phyloP scores from a whole-genome alignment of 92 coral and sea anemone species.

The Phymanthus crucifer region DNA sequence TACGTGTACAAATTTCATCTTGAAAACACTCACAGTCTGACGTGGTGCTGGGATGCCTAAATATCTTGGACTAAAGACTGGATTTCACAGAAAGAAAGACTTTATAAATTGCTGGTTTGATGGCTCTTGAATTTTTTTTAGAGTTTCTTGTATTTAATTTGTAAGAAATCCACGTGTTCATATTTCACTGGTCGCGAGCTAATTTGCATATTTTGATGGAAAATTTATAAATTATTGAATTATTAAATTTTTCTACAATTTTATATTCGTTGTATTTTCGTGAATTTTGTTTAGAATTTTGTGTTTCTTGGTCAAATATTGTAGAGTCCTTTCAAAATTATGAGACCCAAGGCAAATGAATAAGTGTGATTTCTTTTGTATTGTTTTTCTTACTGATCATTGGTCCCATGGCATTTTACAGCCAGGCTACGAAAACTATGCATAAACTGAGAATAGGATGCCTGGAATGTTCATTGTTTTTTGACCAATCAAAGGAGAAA shows the following conservation, averaged over 20 bases:
- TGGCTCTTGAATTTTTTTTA: neutral
- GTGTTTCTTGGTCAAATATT: no score
- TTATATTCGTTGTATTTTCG: neutral
- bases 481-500: no score
- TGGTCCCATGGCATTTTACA: no score
- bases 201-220: constrained; percentile 17
- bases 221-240: constrained; percentile 2
- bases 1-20: neutral
- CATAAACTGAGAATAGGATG: no score
- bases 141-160: constrained; percentile 2
- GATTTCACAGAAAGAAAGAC: neutral
- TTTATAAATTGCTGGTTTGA: neutral
- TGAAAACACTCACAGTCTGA: no score
- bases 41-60: neutral
- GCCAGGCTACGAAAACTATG: no score
- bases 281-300: neutral
- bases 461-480: no score
- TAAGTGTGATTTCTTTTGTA: no score
- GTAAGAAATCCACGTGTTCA: constrained; percentile 1
- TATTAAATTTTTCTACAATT: constrained; percentile 9
- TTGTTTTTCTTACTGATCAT: no score
- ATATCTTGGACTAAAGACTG: neutral
- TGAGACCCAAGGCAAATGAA: no score
- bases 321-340: no score
- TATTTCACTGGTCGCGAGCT: constrained; percentile 6